Evolutionary conservation across 2,113 vertebrate species (phyloP).

Genomic region (Barbus barbus): DNA sequence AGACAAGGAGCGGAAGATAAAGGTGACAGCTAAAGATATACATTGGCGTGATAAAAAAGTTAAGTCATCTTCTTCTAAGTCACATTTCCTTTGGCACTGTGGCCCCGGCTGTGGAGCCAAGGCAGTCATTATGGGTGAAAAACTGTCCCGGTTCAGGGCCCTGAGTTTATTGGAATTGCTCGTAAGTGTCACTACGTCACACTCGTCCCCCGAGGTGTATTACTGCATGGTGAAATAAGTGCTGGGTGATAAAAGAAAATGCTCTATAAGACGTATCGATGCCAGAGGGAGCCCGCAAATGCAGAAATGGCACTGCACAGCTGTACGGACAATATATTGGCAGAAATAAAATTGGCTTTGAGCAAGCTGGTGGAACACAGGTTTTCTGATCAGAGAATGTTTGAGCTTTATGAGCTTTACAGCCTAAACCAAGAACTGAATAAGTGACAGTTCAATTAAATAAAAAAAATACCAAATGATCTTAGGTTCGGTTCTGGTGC

Average conservation of each 20-base stretch:
- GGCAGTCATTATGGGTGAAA: constrained; percentile 44
- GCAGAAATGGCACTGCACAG: background rate
- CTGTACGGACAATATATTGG: constrained; percentile 32
- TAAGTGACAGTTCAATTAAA: no score
- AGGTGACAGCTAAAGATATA: constrained; percentile 36
- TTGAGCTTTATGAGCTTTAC: background rate
- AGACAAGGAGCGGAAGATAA: constrained; percentile 33
- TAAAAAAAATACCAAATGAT: no score
- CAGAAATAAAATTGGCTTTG: background rate
- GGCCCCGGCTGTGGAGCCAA: constrained; percentile 12
- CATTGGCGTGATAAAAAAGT: constrained; percentile 36
- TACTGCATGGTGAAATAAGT: constrained; percentile 42
- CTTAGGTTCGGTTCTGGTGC: no score
- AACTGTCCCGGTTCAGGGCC: constrained; percentile 43
- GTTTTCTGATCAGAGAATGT: background rate
- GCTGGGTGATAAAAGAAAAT: constrained; percentile 30
- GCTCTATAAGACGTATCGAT: background rate
- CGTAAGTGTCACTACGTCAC: constrained; percentile 42
- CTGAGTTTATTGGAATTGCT: constrained; percentile 47
- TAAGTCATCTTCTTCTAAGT: constrained; percentile 25
- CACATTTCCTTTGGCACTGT: constrained; percentile 40
- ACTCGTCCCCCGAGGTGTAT: constrained; percentile 35
- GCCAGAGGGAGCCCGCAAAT: constrained; percentile 16
- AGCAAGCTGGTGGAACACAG: background rate
- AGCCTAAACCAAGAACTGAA: no score